Conservation (phyloP, 2,113 vertebrate genomes). For the Probosciger aterrimus region DNA sequence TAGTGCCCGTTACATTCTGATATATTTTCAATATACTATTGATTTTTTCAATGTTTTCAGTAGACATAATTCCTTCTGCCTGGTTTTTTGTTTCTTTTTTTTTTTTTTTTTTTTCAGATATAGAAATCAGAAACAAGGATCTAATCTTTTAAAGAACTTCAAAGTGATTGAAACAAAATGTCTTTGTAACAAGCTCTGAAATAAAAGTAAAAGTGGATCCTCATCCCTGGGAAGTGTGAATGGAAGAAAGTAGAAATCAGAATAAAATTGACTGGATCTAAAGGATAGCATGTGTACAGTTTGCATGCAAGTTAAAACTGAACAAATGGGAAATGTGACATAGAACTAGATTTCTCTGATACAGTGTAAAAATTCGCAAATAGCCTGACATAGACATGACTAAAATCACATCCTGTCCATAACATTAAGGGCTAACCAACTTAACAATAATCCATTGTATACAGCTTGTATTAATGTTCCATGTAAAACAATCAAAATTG, state of each 20-base stretch:
- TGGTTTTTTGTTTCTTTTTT: neutral
- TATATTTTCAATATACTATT: neutral
- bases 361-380: neutral
- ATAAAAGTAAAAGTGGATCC: neutral
- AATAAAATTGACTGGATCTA: neutral
- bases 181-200: neutral
- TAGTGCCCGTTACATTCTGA: neutral
- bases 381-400: neutral
- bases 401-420: neutral
- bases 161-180: neutral
- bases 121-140: neutral
- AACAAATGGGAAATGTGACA: neutral
- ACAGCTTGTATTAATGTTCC: neutral
- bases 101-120: neutral
- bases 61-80: neutral
- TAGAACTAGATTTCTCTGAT: neutral
- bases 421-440: neutral
- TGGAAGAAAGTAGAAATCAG: neutral
- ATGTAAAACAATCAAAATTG: neutral
- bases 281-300: neutral
- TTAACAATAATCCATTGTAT: neutral
- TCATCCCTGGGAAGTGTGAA: neutral
- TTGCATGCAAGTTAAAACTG: neutral
- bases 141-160: neutral
- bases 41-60: neutral